These are phyloP conservation scores for Malurus melanocephalus DNA, from an alignment of 2,113 vertebrate genomes.

Conservation along the genomic window DNA sequence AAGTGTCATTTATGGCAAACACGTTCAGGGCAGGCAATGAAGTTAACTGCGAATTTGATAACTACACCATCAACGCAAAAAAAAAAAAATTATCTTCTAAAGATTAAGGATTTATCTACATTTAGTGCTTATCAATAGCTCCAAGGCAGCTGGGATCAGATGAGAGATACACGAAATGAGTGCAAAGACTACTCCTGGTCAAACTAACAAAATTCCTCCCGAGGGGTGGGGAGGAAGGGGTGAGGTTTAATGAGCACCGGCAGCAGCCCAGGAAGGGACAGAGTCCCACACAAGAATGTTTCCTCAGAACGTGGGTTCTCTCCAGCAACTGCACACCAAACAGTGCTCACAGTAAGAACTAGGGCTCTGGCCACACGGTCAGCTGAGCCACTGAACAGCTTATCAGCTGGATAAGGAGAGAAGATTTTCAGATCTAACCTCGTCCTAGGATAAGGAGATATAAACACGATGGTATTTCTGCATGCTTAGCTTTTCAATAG, in stretches of 20 bases:
- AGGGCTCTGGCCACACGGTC: not conserved
- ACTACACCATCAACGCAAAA: not conserved
- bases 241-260: not conserved
- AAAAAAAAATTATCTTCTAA: not conserved
- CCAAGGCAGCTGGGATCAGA: not conserved
- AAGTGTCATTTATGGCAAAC: not conserved
- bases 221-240: not conserved
- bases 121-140: not conserved
- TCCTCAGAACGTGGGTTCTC: not conserved
- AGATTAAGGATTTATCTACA: conserved; percentile 3
- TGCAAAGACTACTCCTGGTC: conserved; percentile 16
- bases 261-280: not conserved
- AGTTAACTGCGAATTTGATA: not conserved
- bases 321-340: not conserved
- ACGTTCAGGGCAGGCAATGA: not conserved
- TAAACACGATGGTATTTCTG: not conserved
- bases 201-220: not conserved
- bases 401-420: not conserved
- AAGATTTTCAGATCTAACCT: conserved; percentile 29
- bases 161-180: not conserved
- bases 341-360: not conserved
- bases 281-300: not conserved
- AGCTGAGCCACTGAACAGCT: conserved; percentile 40
- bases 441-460: not conserved
- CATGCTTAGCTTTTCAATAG: not conserved